Evolutionary conservation across 1,140 invertebrate species (phyloP).

Genomic region (Hormaphis cornu): DNA sequence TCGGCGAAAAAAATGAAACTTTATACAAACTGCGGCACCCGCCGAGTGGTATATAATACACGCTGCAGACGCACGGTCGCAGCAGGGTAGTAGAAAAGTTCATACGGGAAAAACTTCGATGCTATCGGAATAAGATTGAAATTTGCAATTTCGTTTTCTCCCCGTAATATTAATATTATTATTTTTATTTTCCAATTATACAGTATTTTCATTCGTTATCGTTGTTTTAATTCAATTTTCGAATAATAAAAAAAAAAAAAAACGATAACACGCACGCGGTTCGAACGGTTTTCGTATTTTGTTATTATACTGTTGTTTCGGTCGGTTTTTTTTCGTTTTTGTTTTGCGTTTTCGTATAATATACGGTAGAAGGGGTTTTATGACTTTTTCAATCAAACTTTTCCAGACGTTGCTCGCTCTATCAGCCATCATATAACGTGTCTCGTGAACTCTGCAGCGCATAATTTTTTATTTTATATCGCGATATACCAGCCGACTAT

Average conservation of each 20-base stretch:
- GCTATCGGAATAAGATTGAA: slow-evolving; percentile 12
- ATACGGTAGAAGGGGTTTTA: neutral
- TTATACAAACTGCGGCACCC: no score
- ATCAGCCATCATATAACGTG: neutral
- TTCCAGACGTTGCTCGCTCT: neutral
- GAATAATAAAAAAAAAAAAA: no score
- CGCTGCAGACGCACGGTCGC: neutral
- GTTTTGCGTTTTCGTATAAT: no score
- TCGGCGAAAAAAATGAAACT: neutral
- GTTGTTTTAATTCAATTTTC: slow-evolving; percentile 30
- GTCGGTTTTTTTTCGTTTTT: no score
- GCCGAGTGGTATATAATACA: no score
- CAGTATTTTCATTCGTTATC: slow-evolving; percentile 16
- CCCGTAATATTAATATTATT: no score
- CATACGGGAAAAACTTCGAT: neutral
- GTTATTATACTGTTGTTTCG: neutral
- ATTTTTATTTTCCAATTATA: slow-evolving; percentile 21
- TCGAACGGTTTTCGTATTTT: neutral
- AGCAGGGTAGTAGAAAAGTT: slow-evolving; percentile 22
- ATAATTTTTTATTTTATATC: no score
- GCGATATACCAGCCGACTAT: no score
- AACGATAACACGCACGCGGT: neutral
- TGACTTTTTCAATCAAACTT: slow-evolving; percentile 30
- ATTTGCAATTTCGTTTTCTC: neutral
- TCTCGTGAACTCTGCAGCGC: neutral